Conservation (phyloP, 2,888 invertebrate species). For the Boloria selene region DNA sequence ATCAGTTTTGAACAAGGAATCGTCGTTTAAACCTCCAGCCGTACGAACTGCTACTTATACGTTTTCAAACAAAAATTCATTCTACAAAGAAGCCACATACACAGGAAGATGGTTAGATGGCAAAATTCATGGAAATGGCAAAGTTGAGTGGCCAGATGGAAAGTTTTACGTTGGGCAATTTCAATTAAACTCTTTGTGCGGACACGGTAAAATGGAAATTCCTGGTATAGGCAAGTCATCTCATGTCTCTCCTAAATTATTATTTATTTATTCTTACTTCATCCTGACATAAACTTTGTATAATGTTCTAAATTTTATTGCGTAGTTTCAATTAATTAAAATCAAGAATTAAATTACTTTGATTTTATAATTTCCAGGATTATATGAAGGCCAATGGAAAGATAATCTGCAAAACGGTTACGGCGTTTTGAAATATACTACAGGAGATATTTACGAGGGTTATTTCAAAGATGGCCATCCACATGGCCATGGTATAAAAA, state of each 20-base stretch:
- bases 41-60: constrained; percentile 87
- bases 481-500: constrained; percentile 92
- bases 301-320: too few species aligned
- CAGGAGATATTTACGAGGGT: constrained; percentile 92
- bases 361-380: constrained; percentile 66
- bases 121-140: constrained; percentile 91
- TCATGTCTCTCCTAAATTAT: too few species aligned
- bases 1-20: constrained; percentile 83
- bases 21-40: constrained; percentile 85
- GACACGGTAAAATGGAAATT: constrained; percentile 87
- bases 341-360: too few species aligned
- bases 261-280: too few species aligned
- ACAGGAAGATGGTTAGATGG: constrained; percentile 91
- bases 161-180: constrained; percentile 91
- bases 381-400: constrained; percentile 91
- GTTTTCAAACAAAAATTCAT: constrained; percentile 85
- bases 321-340: too few species aligned
- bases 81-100: constrained; percentile 90
- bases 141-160: constrained; percentile 91
- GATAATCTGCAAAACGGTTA: constrained; percentile 92
- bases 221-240: constrained; percentile 79
- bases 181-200: constrained; percentile 87
- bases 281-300: too few species aligned
- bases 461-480: constrained; percentile 92
- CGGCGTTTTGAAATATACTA: constrained; percentile 88